Evolutionary conservation across 2,113 vertebrate species (phyloP), one percentile per base, ranked within the genome.

Genomic region (Phylloscopus whistleri): DNA sequence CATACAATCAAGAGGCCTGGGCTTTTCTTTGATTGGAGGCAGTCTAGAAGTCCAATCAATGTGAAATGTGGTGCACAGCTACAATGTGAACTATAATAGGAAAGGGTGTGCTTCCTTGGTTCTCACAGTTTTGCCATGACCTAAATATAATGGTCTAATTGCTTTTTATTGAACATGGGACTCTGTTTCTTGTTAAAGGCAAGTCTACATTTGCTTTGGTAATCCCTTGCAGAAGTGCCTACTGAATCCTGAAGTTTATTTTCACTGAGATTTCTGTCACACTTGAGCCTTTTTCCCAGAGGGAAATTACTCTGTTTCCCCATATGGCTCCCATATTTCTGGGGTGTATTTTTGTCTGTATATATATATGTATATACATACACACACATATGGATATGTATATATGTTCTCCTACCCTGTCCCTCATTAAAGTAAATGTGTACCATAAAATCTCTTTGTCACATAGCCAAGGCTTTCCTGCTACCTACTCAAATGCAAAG

Each of bases 181-280:
- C 56, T 83, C 88, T 77, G 69, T 62, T 93, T 95, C 84, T 84
- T 87, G 48, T 93, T 68, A 87, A 56, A 81, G 19, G 21, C 27
- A 78, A 81, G 74, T 63, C 77, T 37, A 64, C 74, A 59, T 72
- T 89, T 85, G 70, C 58, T 94, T 68, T 16, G 2, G 68, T 89
- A 91, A 85, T 91, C 56, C 58, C 48, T 91, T 93, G 56, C 87
- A 95, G 86, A 95, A 89, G 26, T 39, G 15, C 18, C 87, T 95
- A 84, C 69, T 73, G 84, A 84, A 93, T 87, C 67, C 39, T 41
- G 24, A 85, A 89, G 74, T 59, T 82, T 77, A 84, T 91, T 94
- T 95, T 91, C 87, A 68, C 44, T 44, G 39, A 74, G 24, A 73
- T 89, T 83, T 92, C 51, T 89, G 69, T 87, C 77, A 64, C 68